Evolutionary conservation across 2,888 invertebrate species (phyloP).

Genomic region (Cybosia mesomella): DNA sequence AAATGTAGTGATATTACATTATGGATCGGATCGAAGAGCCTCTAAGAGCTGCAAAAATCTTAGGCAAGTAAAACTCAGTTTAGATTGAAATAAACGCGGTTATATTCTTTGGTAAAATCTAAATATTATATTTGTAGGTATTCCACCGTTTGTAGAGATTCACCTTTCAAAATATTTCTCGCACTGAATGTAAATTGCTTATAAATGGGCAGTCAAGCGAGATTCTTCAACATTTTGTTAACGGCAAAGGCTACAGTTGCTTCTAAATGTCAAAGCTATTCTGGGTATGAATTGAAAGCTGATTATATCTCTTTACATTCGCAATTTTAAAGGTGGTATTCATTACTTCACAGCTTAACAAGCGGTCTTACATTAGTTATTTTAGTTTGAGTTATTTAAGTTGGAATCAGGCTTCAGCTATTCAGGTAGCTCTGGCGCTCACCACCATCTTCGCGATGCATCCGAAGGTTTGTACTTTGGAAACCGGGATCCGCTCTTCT

Average conservation of each 20-base stretch:
- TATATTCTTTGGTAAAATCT: not conserved
- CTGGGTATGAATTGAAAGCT: not conserved
- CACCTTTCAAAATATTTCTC: slow-evolving; percentile 11
- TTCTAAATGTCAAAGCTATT: not conserved
- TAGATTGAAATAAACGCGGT: not conserved
- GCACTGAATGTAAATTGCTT: slow-evolving; percentile 19
- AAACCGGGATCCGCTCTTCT: not conserved
- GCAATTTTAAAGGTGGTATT: not conserved
- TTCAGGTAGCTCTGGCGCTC: not conserved
- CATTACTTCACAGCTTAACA: not conserved
- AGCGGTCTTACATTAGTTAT: not conserved
- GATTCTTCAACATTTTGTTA: not conserved
- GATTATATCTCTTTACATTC: not conserved
- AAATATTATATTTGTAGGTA: not conserved
- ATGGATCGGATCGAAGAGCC: too few species aligned
- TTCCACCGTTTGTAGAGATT: not conserved
- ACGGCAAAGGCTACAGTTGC: slow-evolving; percentile 1
- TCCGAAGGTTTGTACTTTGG: not conserved
- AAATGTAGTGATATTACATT: too few species aligned
- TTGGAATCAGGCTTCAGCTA: not conserved
- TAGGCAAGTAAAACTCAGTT: too few species aligned
- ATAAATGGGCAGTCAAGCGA: slow-evolving; percentile 3
- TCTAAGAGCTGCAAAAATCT: too few species aligned
- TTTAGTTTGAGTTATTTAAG: not conserved
- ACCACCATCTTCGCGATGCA: not conserved